Evolutionary conservation across 2,113 vertebrate genomes (phyloP).

Genomic region (Ovis aries): ARS-UI_Ramb_v3.0 NC_056071.1:11713501-11714000

Average conservation of each 20-base stretch:
- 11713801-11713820: neutral
- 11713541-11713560: neutral
- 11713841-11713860: neutral
- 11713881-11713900: neutral
- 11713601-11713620: neutral
- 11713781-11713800: neutral
- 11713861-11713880: neutral
- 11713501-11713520: neutral
- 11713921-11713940: neutral
- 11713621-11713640: neutral
- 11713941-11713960: neutral
- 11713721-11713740: neutral
- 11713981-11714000: neutral
- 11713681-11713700: accelerated
- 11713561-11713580: neutral
- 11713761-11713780: neutral
- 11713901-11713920: neutral
- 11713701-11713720: accelerated
- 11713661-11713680: neutral
- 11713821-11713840: neutral
- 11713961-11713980: neutral
- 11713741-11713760: neutral
- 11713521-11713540: neutral
- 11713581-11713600: neutral
- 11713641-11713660: neutral